Conservation (phyloP, 2,113 vertebrate species). For the Sturnira hondurensis region DNA sequence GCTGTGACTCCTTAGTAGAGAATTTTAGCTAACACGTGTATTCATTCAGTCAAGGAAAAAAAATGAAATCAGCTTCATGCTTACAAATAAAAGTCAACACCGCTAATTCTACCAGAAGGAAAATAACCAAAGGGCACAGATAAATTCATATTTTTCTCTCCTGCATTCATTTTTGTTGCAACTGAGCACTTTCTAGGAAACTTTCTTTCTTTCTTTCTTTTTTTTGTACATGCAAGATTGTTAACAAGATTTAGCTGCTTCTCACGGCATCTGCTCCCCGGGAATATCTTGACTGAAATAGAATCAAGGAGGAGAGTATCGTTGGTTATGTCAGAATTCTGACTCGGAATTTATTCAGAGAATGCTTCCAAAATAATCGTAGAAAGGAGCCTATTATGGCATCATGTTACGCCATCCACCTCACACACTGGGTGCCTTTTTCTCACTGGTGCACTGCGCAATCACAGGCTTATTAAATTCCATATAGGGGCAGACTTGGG, state of each 20-base stretch:
- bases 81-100: slow-evolving; percentile 48
- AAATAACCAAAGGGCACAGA: not conserved
- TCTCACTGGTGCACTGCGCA: no score
- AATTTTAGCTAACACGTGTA: not conserved
- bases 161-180: not conserved
- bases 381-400: not conserved
- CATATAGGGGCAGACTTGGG: not conserved
- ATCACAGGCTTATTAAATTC: not conserved
- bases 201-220: no score
- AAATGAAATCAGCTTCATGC: not conserved
- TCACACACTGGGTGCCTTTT: not conserved
- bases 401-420: not conserved
- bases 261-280: not conserved
- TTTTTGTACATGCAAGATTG: not conserved
- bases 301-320: not conserved
- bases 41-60: not conserved
- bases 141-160: not conserved
- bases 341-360: not conserved
- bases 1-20: not conserved
- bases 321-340: not conserved
- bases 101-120: not conserved
- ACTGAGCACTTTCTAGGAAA: not conserved
- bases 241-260: not conserved
- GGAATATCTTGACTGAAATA: not conserved
- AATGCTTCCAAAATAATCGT: not conserved